These are phyloP conservation scores for Synergus laeviventris DNA, from an alignment of 2,888 invertebrate genomes.

Conservation along the genomic window DNA sequence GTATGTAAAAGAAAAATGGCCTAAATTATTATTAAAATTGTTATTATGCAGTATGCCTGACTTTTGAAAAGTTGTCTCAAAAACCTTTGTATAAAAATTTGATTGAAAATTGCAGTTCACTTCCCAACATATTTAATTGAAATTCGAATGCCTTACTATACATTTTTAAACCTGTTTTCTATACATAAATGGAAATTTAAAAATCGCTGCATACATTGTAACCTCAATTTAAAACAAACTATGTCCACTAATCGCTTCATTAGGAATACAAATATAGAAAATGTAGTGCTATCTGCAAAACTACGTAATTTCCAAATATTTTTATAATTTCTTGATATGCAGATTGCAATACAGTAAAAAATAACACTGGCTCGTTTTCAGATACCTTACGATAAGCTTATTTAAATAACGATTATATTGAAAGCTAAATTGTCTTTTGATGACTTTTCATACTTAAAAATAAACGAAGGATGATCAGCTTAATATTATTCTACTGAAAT, in stretches of 20 bases:
- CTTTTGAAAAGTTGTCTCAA: background rate
- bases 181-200: too few species aligned
- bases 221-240: background rate
- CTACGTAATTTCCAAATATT: constrained; percentile 2
- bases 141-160: too few species aligned
- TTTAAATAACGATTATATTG: background rate
- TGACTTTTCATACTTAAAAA: too few species aligned
- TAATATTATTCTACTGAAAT: too few species aligned
- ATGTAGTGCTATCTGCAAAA: background rate
- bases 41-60: background rate
- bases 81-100: too few species aligned
- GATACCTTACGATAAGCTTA: background rate
- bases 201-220: constrained; percentile 18
- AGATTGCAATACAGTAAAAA: too few species aligned
- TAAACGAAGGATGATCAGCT: too few species aligned
- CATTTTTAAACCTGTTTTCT: too few species aligned
- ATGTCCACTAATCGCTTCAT: constrained; percentile 19
- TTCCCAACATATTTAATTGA: too few species aligned
- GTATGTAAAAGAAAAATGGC: background rate
- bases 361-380: background rate
- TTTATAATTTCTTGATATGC: background rate
- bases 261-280: background rate
- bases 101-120: too few species aligned
- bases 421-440: too few species aligned
- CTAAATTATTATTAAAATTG: background rate